phyloP scores from a whole-genome alignment of 2,113 vertebrate species.

The Grammomys dolichurus region DNA sequence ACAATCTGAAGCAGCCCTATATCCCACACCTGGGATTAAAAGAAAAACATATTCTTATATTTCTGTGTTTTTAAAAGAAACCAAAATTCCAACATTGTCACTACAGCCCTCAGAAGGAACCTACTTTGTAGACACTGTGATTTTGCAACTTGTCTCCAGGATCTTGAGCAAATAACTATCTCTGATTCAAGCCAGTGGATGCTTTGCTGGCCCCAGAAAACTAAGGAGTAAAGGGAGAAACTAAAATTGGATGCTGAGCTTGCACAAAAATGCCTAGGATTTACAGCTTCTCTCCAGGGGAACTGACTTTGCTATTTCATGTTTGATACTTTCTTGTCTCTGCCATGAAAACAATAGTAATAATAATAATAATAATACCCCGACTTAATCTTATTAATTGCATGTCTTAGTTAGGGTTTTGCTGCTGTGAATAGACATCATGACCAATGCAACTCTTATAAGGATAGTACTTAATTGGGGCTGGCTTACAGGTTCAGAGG shows the following conservation, averaged over 20 bases:
- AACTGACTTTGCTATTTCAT: conserved; percentile 12
- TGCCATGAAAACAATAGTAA: not conserved
- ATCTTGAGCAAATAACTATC: not conserved
- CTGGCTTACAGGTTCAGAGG: no score
- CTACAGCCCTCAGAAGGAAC: not conserved
- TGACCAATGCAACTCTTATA: no score
- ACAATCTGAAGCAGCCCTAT: no score
- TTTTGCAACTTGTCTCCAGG: not conserved
- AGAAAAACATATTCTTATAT: no score
- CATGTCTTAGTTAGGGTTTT: not conserved
- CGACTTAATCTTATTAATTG: not conserved
- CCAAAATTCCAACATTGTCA: no score
- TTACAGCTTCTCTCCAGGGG: not conserved
- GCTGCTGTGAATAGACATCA: no score
- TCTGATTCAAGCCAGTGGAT: not conserved
- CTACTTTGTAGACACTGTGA: not conserved
- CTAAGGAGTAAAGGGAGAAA: not conserved
- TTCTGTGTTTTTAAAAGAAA: no score
- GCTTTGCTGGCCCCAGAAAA: not conserved
- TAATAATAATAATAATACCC: not conserved
- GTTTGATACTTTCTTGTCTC: conserved; percentile 13
- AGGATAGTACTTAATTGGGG: no score
- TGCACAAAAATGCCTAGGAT: not conserved
- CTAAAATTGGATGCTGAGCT: not conserved
- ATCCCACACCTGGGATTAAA: no score